A percentile compares a stretch with the other conserved stretches of the same genome.
Evolutionary conservation across 1,140 invertebrate species (phyloP).

Genomic region (Chelonus insularis): DNA sequence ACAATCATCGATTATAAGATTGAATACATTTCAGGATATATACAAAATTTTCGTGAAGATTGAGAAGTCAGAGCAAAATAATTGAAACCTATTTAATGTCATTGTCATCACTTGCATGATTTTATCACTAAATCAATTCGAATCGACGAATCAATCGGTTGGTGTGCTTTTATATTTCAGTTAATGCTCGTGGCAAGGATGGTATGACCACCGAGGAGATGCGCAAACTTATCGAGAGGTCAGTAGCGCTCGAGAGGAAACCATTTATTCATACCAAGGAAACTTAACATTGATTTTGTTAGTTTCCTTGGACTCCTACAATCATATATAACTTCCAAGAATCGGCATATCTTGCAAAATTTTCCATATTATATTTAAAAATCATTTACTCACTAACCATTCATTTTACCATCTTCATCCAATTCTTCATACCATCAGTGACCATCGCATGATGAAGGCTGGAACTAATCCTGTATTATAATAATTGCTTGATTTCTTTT

Average conservation of each 20-base stretch:
- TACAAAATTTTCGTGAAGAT: too few species aligned
- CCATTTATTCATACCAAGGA: constrained; percentile 6
- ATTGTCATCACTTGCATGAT: constrained; percentile 40
- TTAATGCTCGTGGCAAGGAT: constrained; percentile 77
- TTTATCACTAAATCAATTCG: constrained; percentile 51
- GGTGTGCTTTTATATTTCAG: constrained; percentile 70
- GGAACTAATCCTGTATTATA: constrained; percentile 11
- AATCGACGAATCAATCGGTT: constrained; percentile 49
- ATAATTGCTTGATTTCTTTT: constrained; percentile 8
- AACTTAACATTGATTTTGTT: constrained; percentile 1
- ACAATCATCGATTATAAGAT: too few species aligned
- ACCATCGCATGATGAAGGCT: too few species aligned
- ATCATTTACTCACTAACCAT: too few species aligned
- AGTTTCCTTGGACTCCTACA: too few species aligned
- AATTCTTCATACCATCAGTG: too few species aligned
- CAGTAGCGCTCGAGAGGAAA: constrained; percentile 61
- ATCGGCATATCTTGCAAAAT: too few species aligned
- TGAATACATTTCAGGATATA: too few species aligned
- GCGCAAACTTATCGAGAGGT: constrained; percentile 95
- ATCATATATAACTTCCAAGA: too few species aligned
- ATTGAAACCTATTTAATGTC: too few species aligned
- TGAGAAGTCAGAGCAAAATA: too few species aligned
- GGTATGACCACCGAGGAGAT: constrained; percentile 91
- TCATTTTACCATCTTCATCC: not conserved
- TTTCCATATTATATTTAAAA: too few species aligned